Evolutionary conservation across 2,888 invertebrate species (phyloP).

Genomic region (Polymixis flavicincta): DNA sequence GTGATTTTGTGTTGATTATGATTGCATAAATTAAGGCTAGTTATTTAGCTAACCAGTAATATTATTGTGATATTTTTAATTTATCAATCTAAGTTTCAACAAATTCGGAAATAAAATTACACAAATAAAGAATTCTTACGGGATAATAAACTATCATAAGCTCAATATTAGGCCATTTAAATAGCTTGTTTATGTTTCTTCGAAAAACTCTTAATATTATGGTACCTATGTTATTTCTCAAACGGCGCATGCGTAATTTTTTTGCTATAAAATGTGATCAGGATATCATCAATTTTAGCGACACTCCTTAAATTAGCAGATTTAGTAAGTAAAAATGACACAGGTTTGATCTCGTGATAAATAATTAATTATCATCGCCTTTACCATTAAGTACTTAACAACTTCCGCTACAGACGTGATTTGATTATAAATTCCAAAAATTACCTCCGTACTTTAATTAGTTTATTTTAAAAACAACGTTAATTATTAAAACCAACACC

Average conservation of each 20-base stretch:
- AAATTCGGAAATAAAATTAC: background rate
- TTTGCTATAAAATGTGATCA: background rate
- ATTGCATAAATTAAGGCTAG: background rate
- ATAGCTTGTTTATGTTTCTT: no score
- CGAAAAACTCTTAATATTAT: background rate
- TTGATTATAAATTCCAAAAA: background rate
- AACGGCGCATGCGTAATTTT: constrained; percentile 5
- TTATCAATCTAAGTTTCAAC: background rate
- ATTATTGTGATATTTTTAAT: background rate
- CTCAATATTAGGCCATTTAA: background rate
- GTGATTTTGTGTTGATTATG: background rate
- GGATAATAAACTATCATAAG: background rate
- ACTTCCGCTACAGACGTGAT: background rate
- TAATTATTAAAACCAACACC: background rate
- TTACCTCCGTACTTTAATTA: background rate
- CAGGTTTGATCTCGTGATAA: background rate
- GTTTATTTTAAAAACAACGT: background rate
- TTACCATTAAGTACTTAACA: background rate
- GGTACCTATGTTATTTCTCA: background rate
- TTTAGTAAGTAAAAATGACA: background rate
- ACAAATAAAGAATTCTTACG: background rate
- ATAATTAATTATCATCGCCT: background rate
- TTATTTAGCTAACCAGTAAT: background rate
- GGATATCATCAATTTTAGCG: background rate
- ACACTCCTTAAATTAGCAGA: background rate